A percentile compares a stretch with the other conserved stretches of the same genome.
Evolutionary conservation across 2,113 vertebrate species (phyloP).

Genomic region (Aythya baeri): DNA sequence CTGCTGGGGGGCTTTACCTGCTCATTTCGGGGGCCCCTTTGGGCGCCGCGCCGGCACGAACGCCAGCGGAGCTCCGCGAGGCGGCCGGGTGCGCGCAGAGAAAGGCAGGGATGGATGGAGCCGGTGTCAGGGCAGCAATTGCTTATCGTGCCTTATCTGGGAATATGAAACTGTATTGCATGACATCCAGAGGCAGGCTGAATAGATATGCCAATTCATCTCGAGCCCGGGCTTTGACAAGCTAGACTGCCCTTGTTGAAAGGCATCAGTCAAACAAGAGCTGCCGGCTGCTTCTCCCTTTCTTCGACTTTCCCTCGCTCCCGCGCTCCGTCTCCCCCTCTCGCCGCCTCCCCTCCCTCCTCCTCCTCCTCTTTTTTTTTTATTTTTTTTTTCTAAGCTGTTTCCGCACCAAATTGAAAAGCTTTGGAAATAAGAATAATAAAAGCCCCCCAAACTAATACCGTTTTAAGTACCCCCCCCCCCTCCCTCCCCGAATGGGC

Average conservation of each 20-base stretch:
- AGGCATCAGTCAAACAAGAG: slow-evolving; percentile 93
- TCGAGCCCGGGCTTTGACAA: slow-evolving; percentile 93
- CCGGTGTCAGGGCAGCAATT: slow-evolving; percentile 86
- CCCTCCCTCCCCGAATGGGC: slow-evolving; percentile 69
- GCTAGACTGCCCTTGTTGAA: slow-evolving; percentile 99
- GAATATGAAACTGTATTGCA: slow-evolving; percentile 93
- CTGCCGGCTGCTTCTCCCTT: slow-evolving; percentile 78
- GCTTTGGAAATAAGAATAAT: slow-evolving; percentile 83
- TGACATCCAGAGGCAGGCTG: slow-evolving; percentile 89
- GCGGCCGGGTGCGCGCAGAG: neutral
- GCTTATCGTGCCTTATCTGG: slow-evolving; percentile 95
- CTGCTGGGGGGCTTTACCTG: neutral
- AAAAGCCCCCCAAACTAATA: slow-evolving; percentile 77
- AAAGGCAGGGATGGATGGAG: slow-evolving; percentile 79
- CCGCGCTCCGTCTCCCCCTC: slow-evolving; percentile 61
- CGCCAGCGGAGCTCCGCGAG: slow-evolving; percentile 69
- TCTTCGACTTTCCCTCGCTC: slow-evolving; percentile 80
- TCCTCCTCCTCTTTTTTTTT: neutral
- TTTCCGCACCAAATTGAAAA: slow-evolving; percentile 87
- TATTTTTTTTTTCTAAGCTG: slow-evolving; percentile 81
- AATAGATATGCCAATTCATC: slow-evolving; percentile 98
- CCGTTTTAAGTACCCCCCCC: slow-evolving; percentile 79
- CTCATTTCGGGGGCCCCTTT: slow-evolving; percentile 48
- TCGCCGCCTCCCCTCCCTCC: slow-evolving; percentile 64
- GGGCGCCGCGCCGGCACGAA: slow-evolving; percentile 64